Percentiles rank a stretch among this genome's conserved stretches.
phyloP scores from a whole-genome alignment of 2,888 invertebrate genomes.

The Argyra leucocephala region DNA sequence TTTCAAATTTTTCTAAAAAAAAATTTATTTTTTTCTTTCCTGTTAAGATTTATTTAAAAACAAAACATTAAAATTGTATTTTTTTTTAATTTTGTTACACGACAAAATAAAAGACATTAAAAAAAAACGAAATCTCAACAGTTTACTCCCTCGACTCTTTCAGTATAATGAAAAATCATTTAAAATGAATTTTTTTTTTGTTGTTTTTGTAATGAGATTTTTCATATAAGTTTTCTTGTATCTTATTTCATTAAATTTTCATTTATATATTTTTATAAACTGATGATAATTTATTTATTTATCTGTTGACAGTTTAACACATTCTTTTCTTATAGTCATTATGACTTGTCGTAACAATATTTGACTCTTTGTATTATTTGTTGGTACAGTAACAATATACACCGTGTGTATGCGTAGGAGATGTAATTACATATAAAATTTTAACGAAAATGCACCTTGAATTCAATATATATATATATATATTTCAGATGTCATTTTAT shows the following conservation, averaged over 20 bases:
- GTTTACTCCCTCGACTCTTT: background rate
- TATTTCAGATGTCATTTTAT: background rate
- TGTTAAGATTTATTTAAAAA: background rate
- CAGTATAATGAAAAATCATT: too few relatives aligned
- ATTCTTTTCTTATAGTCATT: background rate
- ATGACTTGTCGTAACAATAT: background rate
- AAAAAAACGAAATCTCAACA: too few relatives aligned
- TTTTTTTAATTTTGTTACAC: too few relatives aligned
- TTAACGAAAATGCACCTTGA: background rate
- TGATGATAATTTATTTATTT: slow-evolving; percentile 10
- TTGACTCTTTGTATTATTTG: background rate
- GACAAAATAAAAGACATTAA: too few relatives aligned
- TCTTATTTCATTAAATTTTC: background rate
- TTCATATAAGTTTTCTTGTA: background rate
- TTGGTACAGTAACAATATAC: background rate
- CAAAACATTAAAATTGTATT: too few relatives aligned
- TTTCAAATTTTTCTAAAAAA: background rate
- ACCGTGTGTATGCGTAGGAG: background rate
- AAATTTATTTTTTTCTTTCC: too few relatives aligned
- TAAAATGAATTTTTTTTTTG: too few relatives aligned
- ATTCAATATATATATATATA: background rate
- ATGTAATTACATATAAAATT: background rate
- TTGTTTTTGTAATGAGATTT: background rate
- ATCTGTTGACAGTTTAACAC: slow-evolving; percentile 11
- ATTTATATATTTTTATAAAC: background rate